Base-by-base conservation (phyloP, 2,888 invertebrate genomes). In the Ephialtes manifestator region DNA sequence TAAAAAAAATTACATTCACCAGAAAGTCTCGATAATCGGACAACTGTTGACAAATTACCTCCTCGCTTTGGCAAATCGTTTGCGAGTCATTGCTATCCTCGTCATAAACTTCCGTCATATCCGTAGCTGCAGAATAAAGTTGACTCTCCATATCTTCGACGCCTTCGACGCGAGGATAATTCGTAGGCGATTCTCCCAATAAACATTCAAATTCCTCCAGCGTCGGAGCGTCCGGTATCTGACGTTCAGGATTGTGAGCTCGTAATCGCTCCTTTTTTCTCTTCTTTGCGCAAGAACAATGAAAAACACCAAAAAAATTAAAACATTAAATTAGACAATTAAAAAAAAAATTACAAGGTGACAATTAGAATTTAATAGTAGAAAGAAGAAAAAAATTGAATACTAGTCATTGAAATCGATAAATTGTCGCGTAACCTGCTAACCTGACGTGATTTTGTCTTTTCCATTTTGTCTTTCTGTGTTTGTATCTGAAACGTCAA, bases 111-210 rank as follows among this genome's bases (percentile, higher is more conserved):
- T 93, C 93, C 4, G 65, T 79, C 5, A 92, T 94, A 39, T 94
- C 94, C 24, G 93, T 93, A 8, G 94, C 92, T 28, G 94, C 94
- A 2, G 93, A 94, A 87, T 94, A 93, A 20, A 94, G 88, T 85
- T 94, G 93, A 67, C 94, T 94, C 81, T 94, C 94, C 92, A 94
- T 94, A 83, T 94, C 92, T 77, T 94, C 94, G 35, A 94, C 89
- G 3, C 93, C 93, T 87, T 93, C 93, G 15, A 92, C 93, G 53
- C 89, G 90, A 4, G 94, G 94, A 88, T 93, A 94, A 89, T 93
- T 93, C 10, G 93, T 93, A 0, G 94, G 93, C 0, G 94, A 94
- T 87, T 94, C 94, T 4, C 93, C 93, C 1, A 94, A 90, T 8
- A 94, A 86, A 71, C 93, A 94, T 75, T 94, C 94, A 51, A 93